Evolutionary conservation across 2,888 invertebrate genomes (phyloP), one percentile per base, ranked within the genome.

Genomic region (Saturnia pavonia): DNA sequence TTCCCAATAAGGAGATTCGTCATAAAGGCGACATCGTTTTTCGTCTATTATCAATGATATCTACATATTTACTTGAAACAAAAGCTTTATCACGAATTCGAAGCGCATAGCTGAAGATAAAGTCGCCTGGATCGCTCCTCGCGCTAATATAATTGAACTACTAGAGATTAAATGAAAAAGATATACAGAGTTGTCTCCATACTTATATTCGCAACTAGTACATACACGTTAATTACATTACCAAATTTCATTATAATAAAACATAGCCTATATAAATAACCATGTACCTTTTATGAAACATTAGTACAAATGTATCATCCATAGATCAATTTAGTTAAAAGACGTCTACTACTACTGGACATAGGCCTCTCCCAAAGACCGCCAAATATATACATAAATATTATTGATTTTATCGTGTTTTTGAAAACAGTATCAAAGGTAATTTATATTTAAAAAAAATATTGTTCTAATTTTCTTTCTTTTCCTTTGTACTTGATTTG

Each of bases 401-500:
- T 27, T 27, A 22, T 25, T 4, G 27, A 27, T 12, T 14, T 12
- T 60, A 27, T 16, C 25, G 1, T 14, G 14, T 60, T 60, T 16
- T 14, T 51, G 1, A 51, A 1, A 11, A 7, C 48, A 51, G 3
- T 51, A 51, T 51, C 48, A 51, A 0, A 11, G 3, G 54, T 54
- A 22, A n/a, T 51, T n/a, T 22, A 11, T 57, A 57, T 57, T 22
- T 57, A 57, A 22, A 25, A 25, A 12, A 25, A 34, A 34, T 34
- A 12, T 51, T 19, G 19, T 22, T 57, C 11, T 69, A 69, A 45
- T 22, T 69, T 48, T 60, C 40, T 69, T 48, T 69, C 67, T 63
- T 71, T 72, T 54, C 69, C 45, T 48, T 66, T 1, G 40, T 22
- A n/a, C 67, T 70, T 25, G n/a, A 67, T 25, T 11, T 71, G 54